Conservation (phyloP, 2,113 vertebrate species). For the Etheostoma cragini region DNA sequence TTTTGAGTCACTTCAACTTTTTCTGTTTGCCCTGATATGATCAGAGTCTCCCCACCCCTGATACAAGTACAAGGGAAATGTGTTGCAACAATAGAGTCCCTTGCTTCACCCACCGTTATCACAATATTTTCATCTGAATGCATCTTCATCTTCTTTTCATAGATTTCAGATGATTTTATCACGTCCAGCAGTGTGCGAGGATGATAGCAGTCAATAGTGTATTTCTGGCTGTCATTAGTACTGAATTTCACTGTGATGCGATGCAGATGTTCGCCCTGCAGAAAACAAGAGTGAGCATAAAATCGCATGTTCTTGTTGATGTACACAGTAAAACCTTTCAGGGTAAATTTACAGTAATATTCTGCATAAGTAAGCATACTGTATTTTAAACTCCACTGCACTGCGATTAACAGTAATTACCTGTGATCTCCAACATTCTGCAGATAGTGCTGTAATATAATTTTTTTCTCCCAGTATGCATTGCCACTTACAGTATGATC, state of each 20-base stretch:
- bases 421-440: too few species aligned
- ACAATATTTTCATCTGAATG: slow-evolving; percentile 8
- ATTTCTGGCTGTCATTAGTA: rapidly evolving
- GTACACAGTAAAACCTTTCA: too few species aligned
- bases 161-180: not conserved
- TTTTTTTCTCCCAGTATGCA: too few species aligned
- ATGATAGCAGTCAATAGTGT: not conserved
- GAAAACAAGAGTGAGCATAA: not conserved
- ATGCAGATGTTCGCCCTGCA: not conserved
- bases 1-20: slow-evolving; percentile 7
- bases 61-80: slow-evolving; percentile 53
- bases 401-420: too few species aligned
- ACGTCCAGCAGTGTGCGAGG: slow-evolving; percentile 31
- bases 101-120: not conserved
- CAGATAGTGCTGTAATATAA: too few species aligned
- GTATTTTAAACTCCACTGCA: too few species aligned
- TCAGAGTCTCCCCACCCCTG: rapidly evolving
- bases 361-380: too few species aligned
- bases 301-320: too few species aligned
- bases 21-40: rapidly evolving
- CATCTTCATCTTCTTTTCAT: too few species aligned
- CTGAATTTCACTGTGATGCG: rapidly evolving
- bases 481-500: too few species aligned
- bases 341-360: too few species aligned
- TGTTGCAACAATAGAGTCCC: not conserved